phyloP scores from a whole-genome alignment of 2,888 invertebrate species.

The Gortyna flavago region DNA sequence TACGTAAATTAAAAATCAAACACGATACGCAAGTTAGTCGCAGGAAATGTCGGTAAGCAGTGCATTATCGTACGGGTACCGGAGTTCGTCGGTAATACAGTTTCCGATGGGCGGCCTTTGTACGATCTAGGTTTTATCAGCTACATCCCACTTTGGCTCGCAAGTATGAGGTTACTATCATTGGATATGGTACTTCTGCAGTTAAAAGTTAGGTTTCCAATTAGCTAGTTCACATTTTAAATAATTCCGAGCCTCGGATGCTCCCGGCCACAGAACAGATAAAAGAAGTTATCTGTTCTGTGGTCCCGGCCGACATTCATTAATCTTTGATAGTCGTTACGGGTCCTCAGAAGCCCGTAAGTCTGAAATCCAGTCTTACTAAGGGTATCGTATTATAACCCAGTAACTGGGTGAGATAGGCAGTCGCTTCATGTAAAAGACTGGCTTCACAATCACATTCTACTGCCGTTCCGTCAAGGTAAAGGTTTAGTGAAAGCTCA shows the following conservation, averaged over 20 bases:
- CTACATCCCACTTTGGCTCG: constrained; percentile 32
- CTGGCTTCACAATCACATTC: background rate
- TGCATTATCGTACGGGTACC: constrained; percentile 31
- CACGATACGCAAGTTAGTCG: background rate
- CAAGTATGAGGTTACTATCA: background rate
- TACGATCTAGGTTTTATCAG: constrained; percentile 42
- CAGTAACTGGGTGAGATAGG: too few relatives aligned
- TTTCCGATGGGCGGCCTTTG: constrained; percentile 36
- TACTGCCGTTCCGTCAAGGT: background rate
- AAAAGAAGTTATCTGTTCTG: too few relatives aligned
- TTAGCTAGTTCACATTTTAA: background rate
- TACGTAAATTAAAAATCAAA: background rate
- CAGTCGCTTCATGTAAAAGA: too few relatives aligned
- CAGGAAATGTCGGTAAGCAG: constrained; percentile 15
- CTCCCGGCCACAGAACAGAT: too few relatives aligned
- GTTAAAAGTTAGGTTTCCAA: background rate
- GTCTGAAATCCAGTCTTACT: too few relatives aligned
- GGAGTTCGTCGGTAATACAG: constrained; percentile 30
- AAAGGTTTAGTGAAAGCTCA: background rate
- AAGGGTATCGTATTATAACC: too few relatives aligned
- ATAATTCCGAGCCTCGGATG: too few relatives aligned
- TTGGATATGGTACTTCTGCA: constrained; percentile 27
- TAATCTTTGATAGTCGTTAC: too few relatives aligned
- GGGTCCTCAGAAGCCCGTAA: too few relatives aligned
- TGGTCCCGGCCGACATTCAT: too few relatives aligned